These are phyloP conservation scores for Cephalopholis sonnerati DNA, from an alignment of 2,113 vertebrate genomes.

Conservation along the genomic window DNA sequence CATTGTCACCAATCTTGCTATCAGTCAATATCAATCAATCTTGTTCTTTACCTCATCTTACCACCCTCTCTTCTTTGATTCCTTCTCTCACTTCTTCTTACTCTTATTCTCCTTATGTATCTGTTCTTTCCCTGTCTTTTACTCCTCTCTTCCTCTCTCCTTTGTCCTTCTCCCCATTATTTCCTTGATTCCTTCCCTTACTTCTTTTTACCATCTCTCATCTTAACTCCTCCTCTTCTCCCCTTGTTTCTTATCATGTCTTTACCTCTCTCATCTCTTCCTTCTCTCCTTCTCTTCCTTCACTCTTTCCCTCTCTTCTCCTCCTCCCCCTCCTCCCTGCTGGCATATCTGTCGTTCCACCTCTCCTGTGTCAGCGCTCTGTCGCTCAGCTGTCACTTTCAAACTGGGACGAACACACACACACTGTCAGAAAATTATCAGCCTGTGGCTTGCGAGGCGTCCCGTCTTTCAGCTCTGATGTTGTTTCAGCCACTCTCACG, in stretches of 20 bases:
- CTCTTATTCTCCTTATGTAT: background rate
- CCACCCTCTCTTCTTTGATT: background rate
- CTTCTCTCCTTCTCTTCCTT: too few species aligned
- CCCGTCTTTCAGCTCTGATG: conserved; percentile 18
- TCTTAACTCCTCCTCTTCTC: background rate
- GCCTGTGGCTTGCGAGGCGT: conserved; percentile 23
- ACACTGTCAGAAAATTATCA: conserved; percentile 39
- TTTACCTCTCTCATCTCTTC: background rate
- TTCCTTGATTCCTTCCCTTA: too few species aligned
- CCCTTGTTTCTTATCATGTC: background rate
- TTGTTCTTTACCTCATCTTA: too few species aligned
- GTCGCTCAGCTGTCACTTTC: conserved; percentile 71
- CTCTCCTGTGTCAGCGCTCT: conserved; percentile 62
- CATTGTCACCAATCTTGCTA: too few species aligned
- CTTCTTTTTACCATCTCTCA: too few species aligned
- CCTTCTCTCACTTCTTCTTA: background rate
- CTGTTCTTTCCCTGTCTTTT: background rate
- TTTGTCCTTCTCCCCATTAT: too few species aligned
- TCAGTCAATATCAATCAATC: too few species aligned
- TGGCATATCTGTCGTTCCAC: conserved; percentile 51
- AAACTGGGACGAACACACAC: conserved; percentile 53
- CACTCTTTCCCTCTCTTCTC: background rate
- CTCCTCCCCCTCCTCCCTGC: background rate
- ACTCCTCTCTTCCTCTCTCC: too few species aligned
- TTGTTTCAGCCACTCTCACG: conserved; percentile 45